A percentile compares a stretch with the other conserved stretches of the same genome.
Conservation (phyloP, 2,888 invertebrate species). For the Calameuta idolon region DNA sequence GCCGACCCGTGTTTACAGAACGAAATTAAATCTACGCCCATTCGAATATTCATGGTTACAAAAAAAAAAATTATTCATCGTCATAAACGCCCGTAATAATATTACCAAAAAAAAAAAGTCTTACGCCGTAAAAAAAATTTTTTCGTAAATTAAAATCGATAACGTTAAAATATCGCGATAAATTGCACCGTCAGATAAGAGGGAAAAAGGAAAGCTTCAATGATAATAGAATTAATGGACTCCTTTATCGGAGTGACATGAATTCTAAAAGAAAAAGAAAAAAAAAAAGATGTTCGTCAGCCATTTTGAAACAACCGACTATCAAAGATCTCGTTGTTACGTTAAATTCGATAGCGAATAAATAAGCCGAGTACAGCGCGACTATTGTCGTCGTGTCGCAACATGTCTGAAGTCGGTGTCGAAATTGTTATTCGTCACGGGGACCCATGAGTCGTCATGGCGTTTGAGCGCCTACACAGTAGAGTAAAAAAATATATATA, state of each 20-base stretch:
- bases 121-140: neutral
- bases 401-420: neutral
- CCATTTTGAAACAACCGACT: neutral
- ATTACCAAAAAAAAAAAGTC: neutral
- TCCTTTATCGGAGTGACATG: neutral
- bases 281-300: neutral
- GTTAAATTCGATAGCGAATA: neutral
- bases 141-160: neutral
- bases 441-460: neutral
- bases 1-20: neutral
- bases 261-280: neutral
- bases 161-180: too few relatives aligned
- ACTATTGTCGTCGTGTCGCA: neutral
- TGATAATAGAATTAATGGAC: too few relatives aligned
- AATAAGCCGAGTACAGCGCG: neutral
- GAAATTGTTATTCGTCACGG: neutral
- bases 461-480: neutral
- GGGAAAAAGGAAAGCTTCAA: neutral
- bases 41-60: neutral
- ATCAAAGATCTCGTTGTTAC: neutral
- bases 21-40: neutral
- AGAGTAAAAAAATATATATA: neutral
- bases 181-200: neutral
- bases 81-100: neutral
- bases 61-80: neutral